phyloP scores from a whole-genome alignment of 2,888 invertebrate genomes.

The Lepidochrysops patricia region DNA sequence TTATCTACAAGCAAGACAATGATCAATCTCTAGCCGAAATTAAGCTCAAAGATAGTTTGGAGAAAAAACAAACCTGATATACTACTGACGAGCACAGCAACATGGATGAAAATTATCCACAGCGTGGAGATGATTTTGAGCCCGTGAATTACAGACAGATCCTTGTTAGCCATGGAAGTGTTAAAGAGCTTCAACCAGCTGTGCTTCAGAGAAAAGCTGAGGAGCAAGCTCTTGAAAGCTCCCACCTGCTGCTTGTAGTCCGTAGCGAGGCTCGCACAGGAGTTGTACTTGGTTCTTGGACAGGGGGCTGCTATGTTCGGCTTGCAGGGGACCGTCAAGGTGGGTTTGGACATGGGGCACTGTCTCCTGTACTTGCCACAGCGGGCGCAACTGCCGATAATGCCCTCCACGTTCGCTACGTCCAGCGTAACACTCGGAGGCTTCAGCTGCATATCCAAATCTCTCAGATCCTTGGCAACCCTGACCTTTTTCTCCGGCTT shows the following conservation, averaged over 20 bases:
- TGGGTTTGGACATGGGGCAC: conserved; percentile 38
- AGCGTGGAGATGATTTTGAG: conserved; percentile 77
- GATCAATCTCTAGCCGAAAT: too few species aligned
- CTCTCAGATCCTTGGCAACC: conserved; percentile 26
- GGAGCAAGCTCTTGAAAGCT: conserved; percentile 41
- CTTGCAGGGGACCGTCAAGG: conserved; percentile 36
- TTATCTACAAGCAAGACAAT: conserved; percentile 51
- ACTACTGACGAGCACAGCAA: conserved; percentile 77
- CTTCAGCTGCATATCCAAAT: conserved; percentile 31
- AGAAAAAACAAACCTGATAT: conserved; percentile 74
- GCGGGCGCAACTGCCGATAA: conserved; percentile 46
- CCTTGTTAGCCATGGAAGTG: conserved; percentile 63
- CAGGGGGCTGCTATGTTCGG: conserved; percentile 38
- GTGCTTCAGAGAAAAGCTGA: conserved; percentile 59
- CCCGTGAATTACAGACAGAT: conserved; percentile 73
- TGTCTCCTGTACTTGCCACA: conserved; percentile 63
- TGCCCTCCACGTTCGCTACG: conserved; percentile 49
- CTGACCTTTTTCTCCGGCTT: conserved; percentile 26
- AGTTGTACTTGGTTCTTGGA: conserved; percentile 47
- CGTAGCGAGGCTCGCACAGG: conserved; percentile 45
- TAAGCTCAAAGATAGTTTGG: too few species aligned
- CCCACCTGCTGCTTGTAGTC: conserved; percentile 41
- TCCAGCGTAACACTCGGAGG: conserved; percentile 57
- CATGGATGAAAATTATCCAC: conserved; percentile 78
- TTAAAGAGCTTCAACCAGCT: conserved; percentile 59